phyloP scores from a whole-genome alignment of 92 coral and sea anemone species.

The Heliopora coerulea region DNA sequence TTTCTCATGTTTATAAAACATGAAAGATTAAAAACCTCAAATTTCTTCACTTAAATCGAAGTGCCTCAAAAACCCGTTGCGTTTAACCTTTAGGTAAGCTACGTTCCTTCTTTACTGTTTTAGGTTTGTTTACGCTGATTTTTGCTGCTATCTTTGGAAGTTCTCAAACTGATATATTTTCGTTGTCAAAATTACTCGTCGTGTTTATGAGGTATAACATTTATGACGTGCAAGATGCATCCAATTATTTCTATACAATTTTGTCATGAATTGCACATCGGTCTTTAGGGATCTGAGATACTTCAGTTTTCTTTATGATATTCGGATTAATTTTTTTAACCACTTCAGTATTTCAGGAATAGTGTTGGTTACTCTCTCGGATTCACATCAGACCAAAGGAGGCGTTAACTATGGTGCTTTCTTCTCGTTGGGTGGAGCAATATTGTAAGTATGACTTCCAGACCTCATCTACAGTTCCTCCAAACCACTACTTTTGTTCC shows the following conservation, averaged over 20 bases:
- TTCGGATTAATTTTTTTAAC: too few relatives aligned
- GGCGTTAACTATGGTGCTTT: constrained; percentile 87
- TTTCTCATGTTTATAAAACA: neutral
- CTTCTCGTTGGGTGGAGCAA: constrained; percentile 89
- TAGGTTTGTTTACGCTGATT: constrained; percentile 87
- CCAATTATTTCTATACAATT: too few relatives aligned
- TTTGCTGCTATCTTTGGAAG: constrained; percentile 85
- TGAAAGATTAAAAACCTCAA: neutral
- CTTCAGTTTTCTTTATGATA: too few relatives aligned
- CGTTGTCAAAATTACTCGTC: constrained; percentile 76
- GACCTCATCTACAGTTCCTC: too few relatives aligned
- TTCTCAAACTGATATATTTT: constrained; percentile 73
- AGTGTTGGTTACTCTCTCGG: constrained; percentile 89
- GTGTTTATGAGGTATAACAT: constrained; percentile 80
- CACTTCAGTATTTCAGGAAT: constrained; percentile 78
- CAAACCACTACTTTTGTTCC: too few relatives aligned
- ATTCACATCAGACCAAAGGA: constrained; percentile 63
- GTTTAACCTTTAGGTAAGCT: too few relatives aligned
- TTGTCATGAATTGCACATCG: too few relatives aligned
- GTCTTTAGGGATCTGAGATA: too few relatives aligned
- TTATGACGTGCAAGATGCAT: too few relatives aligned
- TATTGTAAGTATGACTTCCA: constrained; percentile 67
- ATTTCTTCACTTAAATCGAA: too few relatives aligned
- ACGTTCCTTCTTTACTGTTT: neutral
- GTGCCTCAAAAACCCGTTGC: too few relatives aligned